Evolutionary conservation across 2,888 invertebrate genomes (phyloP), one percentile per base, ranked within the genome.

Genomic region (Melanargia galathea): DNA sequence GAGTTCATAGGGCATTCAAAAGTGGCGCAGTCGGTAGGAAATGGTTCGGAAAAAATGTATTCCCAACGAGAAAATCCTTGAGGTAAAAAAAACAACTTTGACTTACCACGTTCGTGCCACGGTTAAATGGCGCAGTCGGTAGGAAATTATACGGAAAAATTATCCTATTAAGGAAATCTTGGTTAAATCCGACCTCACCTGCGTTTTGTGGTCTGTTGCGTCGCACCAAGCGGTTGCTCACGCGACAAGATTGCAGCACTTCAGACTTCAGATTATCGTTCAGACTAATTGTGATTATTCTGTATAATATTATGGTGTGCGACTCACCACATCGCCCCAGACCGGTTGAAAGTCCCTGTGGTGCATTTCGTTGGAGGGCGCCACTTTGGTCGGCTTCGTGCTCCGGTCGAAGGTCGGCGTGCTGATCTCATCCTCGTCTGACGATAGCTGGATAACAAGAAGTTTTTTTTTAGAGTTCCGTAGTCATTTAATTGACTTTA

Each of bases 381-480:
- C 76, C 70, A 83, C 69, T 62, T 83, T 84, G 33, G 75, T 63
- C 0, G 94, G 94, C 75, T 95, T 95, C 7, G 92, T 88, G 67
- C 91, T 92, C 64, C 95, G 92, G 86, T 95, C 94, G 81, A 94
- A 92, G 30, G 82, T 76, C 0, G 94, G 94, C 20, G 81, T 70
- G 38, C 77, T 70, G 0, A 76, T 69, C 66, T 90, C 90, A 6
- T 88, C 87, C 45, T 88, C 88, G 49, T 87, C 87, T 2, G 87
- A 87, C 0, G 83, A 83, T 8, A 79, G 72, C 85, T 84, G 75
- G 48, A 24, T 30, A n/a, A 13, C 2, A 3, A 43, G 1, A 38
- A 1, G 3, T 6, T 26, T 26, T 0, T 26, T 30, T 30, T 30
- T 30, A n/a, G n/a, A n/a, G n/a, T n/a, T 30, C 6, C 8, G 6